Conservation (phyloP, 2,888 invertebrate genomes). For the Hedychridium roseum region DNA sequence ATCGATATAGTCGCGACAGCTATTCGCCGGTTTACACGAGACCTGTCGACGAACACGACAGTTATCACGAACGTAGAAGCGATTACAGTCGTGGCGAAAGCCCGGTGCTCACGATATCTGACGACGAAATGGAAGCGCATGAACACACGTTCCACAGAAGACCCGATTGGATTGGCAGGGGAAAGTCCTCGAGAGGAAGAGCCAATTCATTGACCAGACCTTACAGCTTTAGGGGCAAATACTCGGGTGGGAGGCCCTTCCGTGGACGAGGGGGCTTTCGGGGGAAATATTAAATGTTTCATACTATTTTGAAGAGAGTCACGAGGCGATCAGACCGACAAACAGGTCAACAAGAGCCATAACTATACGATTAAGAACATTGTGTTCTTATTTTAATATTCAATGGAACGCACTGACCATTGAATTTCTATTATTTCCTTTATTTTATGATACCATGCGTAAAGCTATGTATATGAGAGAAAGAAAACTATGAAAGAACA, state of each 20-base stretch:
- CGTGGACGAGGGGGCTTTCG: conserved; percentile 42
- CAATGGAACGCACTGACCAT: no score
- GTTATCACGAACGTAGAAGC: conserved; percentile 44
- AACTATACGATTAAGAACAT: no score
- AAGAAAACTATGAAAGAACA: no score
- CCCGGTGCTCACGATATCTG: conserved; percentile 46
- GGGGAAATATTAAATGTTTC: conserved; percentile 39
- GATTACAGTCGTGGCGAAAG: conserved; percentile 50
- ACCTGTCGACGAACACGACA: conserved; percentile 36
- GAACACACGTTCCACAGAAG: conserved; percentile 37
- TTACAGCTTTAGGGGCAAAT: conserved; percentile 39
- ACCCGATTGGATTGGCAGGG: conserved; percentile 42
- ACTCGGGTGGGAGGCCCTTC: conserved; percentile 37
- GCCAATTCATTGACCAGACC: conserved; percentile 35
- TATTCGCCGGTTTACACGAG: conserved; percentile 40
- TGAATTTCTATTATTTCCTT: no score
- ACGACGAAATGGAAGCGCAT: conserved; percentile 44
- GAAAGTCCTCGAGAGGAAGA: conserved; percentile 37
- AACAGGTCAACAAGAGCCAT: no score
- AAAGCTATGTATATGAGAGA: no score
- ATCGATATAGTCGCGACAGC: conserved; percentile 38
- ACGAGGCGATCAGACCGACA: no score
- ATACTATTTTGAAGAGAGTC: no score
- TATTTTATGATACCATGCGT: no score
- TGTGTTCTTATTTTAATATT: no score